Evolutionary conservation across 2,797 vertebrate genomes (phyloP).

Genomic region (Borostomias antarcticus): DNA sequence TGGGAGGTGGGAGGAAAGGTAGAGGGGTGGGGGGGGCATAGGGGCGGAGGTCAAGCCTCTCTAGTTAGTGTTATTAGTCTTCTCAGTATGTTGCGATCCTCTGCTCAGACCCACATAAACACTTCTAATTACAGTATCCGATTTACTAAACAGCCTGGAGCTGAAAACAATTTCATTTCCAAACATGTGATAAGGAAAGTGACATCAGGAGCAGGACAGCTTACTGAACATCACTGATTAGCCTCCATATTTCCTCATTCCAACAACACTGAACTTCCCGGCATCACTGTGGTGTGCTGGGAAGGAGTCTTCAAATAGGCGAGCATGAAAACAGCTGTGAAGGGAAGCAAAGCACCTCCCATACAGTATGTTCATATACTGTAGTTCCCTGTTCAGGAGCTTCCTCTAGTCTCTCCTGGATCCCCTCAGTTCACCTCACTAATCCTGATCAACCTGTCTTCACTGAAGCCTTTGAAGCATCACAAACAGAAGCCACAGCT

Average conservation of each 20-base stretch:
- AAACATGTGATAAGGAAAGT: conserved; percentile 8
- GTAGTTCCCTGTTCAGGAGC: background rate
- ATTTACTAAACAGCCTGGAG: conserved; percentile 22
- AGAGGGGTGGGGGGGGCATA: too few relatives aligned
- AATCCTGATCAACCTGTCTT: conserved; percentile 31
- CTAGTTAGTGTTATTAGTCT: conserved; percentile 5
- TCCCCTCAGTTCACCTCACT: conserved; percentile 26
- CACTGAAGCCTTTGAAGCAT: conserved; percentile 37
- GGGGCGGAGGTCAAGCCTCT: background rate
- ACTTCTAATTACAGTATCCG: conserved; percentile 7
- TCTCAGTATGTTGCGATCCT: conserved; percentile 14
- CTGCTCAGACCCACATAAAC: too few relatives aligned
- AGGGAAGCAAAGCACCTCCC: background rate
- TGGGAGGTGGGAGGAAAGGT: too few relatives aligned
- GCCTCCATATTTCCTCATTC: conserved; percentile 15
- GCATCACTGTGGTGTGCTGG: background rate
- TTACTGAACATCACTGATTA: conserved; percentile 37
- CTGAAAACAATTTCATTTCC: conserved; percentile 6
- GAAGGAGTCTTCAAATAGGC: background rate
- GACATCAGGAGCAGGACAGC: conserved; percentile 19
- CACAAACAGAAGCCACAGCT: conserved; percentile 35
- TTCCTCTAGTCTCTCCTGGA: background rate
- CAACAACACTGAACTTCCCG: background rate
- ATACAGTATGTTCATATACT: too few relatives aligned
- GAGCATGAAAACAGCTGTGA: background rate